phyloP scores from a whole-genome alignment of 2,888 invertebrate genomes.

The Melinopterus prodromus region DNA sequence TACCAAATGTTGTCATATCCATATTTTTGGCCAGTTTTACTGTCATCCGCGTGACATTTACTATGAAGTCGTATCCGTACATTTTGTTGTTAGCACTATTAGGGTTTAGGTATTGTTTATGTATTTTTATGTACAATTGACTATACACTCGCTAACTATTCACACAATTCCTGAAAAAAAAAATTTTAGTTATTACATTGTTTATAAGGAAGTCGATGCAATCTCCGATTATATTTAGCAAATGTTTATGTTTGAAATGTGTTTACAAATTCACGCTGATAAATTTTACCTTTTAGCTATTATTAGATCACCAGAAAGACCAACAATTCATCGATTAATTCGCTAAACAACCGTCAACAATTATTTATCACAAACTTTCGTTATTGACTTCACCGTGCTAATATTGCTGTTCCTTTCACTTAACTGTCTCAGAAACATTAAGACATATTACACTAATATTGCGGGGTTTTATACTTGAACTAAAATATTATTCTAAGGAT shows the following conservation, averaged over 20 bases:
- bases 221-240: slow-evolving; percentile 11
- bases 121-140: neutral
- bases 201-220: neutral
- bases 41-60: slow-evolving; percentile 53
- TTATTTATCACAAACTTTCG: neutral
- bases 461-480: neutral
- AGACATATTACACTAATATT: neutral
- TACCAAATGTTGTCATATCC: slow-evolving; percentile 51
- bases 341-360: neutral
- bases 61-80: slow-evolving; percentile 53
- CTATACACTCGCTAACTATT: neutral
- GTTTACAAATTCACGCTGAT: neutral
- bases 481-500: neutral
- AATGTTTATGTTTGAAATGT: slow-evolving; percentile 19
- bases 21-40: slow-evolving; percentile 53
- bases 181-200: neutral
- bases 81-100: slow-evolving; percentile 39
- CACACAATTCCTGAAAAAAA: neutral
- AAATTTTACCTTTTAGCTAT: neutral
- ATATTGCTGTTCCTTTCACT: neutral
- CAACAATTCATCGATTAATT: neutral
- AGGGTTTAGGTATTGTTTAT: neutral
- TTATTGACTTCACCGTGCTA: neutral
- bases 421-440: neutral
- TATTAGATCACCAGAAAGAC: neutral